A percentile compares a stretch with the other conserved stretches of the same genome.
These are phyloP conservation scores for Palaemon carinicauda DNA, from an alignment of 1,140 invertebrate species.

Conservation along the genomic window DNA sequence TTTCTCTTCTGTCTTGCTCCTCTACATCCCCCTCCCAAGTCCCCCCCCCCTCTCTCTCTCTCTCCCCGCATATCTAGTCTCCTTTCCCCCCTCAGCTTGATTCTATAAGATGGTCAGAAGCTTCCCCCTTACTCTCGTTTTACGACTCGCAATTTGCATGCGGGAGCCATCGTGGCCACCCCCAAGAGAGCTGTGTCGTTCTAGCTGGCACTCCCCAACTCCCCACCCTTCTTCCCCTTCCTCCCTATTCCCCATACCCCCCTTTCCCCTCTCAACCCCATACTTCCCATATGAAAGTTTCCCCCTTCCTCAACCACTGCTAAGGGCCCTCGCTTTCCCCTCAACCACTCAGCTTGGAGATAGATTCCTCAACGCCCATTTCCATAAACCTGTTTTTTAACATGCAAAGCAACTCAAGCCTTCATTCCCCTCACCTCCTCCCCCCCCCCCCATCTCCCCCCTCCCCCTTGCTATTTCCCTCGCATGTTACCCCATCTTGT, in stretches of 20 bases:
- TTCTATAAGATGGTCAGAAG: neutral
- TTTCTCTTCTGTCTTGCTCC: neutral
- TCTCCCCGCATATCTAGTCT: neutral
- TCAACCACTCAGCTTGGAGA: neutral
- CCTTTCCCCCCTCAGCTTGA: neutral
- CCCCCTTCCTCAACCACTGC: too few relatives aligned
- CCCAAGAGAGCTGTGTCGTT: neutral
- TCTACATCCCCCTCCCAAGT: neutral
- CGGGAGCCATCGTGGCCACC: conserved; percentile 11
- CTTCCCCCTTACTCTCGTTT: conserved; percentile 18
- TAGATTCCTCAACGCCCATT: neutral
- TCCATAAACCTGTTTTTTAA: conserved; percentile 20
- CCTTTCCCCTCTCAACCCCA: neutral
- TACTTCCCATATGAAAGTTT: neutral
- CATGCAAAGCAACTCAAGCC: conserved; percentile 17
- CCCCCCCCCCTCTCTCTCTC: neutral
- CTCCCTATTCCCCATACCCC: neutral
- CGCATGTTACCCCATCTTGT: too few relatives aligned
- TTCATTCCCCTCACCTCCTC: neutral
- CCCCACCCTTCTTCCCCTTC: neutral
- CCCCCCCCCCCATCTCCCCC: neutral
- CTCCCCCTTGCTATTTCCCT: neutral
- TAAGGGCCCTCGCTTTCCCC: neutral
- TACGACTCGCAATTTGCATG: conserved; percentile 37
- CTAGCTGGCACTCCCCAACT: neutral